Base-by-base conservation (phyloP, 2,888 invertebrate genomes). In the Cheilosia pagana region DNA sequence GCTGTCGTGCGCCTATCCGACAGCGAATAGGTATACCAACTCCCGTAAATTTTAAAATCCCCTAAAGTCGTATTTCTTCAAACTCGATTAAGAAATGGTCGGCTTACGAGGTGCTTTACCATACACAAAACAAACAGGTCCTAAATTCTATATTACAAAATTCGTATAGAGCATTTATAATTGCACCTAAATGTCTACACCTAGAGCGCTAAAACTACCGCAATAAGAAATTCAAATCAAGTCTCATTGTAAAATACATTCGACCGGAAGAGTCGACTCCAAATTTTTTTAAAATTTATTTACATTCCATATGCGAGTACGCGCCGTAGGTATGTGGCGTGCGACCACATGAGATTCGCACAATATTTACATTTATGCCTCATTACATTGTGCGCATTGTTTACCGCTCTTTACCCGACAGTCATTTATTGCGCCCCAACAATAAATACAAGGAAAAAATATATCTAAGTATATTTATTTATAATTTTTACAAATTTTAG, bases 251-350 rank as follows among this genome's bases (percentile, higher is more conserved):
- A 21, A 63, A 57, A 21, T 63, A 28, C 71, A 35, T 28, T 43
- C 43, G 57, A 76, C 81, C 76, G 81, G 81, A 81, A 81, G 68
- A 41, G 68, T 57, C 81, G 71, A 67, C 71, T 60, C 65, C 43
- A 71, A 76, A 76, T 65, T 48, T 67, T 67, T 67, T 41, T 45
- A 70, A 52, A 70, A 45, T 68, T 67, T 60, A 77, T 71, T 77
- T 82, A 48, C 55, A 72, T 67, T 72, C 35, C 35, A 3, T 10
- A 12, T 35, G 25, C 35, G 21, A 59, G 48, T 60, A 31, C 45
- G 10, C 8, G 39, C 35, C 50, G 16, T 52, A 71, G 39, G 21
- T 59, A 65, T 35, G 59, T 21, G 16, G 16, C 43, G 41, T 35
- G 28, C 35, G 55, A 59, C 57, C 28, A 45, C 50, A 53, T 28